phyloP scores from a whole-genome alignment of 2,113 vertebrate genomes.

The Ceyx cyanopectus region DNA sequence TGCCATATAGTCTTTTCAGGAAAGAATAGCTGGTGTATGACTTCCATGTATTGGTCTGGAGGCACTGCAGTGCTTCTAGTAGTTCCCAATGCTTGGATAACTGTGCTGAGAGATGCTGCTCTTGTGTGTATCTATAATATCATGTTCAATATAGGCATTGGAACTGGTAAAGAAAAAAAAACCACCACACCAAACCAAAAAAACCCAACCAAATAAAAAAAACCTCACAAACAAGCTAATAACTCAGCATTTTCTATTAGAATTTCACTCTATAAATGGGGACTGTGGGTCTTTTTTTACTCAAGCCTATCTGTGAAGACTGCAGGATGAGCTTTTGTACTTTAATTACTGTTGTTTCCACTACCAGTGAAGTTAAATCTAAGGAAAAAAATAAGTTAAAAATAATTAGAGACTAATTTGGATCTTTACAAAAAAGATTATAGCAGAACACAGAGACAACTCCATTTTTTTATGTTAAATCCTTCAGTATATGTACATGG shows the following conservation, averaged over 20 bases:
- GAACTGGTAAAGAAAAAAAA: background rate
- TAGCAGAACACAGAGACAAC: background rate
- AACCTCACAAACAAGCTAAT: background rate
- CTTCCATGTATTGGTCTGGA: background rate
- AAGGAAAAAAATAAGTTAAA: background rate
- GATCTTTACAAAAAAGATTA: background rate
- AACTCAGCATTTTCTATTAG: background rate
- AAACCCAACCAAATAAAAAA: background rate
- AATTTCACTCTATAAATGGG: background rate
- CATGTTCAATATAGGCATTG: background rate
- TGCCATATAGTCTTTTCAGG: background rate
- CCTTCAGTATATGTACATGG: background rate
- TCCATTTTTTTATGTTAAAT: slow-evolving; percentile 34
- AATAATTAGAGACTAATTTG: background rate
- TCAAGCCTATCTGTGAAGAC: background rate
- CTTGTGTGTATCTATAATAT: background rate
- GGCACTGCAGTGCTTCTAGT: background rate
- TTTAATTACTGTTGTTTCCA: background rate
- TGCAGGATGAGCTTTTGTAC: background rate
- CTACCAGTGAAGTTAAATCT: background rate
- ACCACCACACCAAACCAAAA: background rate
- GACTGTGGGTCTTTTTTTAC: background rate
- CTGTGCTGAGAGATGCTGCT: background rate
- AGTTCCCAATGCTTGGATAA: background rate
- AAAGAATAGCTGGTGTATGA: background rate